These are phyloP conservation scores for Brachymystax lenok DNA, from an alignment of 2,797 vertebrate species.

Conservation along the genomic window DNA sequence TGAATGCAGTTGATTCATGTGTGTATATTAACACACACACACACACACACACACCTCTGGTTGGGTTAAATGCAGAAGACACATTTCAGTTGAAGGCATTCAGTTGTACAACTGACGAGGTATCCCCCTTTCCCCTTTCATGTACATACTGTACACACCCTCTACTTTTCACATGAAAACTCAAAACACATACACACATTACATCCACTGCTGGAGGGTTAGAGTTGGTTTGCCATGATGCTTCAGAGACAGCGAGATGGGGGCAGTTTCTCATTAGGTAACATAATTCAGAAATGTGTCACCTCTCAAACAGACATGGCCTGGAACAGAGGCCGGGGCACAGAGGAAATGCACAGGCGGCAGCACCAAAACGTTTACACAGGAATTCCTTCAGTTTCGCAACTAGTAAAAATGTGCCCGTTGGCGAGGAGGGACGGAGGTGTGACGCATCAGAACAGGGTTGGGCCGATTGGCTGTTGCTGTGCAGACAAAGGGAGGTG, in stretches of 20 bases:
- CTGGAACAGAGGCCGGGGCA: conserved; percentile 19
- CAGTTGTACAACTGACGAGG: too few relatives aligned
- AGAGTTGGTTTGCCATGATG: conserved; percentile 1
- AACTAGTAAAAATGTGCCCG: conserved; percentile 59
- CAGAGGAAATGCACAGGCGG: conserved; percentile 24
- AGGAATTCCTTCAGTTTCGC: conserved; percentile 45
- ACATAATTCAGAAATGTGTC: conserved; percentile 30
- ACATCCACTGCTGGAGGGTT: neutral
- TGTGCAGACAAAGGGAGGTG: neutral
- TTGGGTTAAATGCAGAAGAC: too few relatives aligned
- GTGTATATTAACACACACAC: too few relatives aligned
- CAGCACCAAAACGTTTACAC: conserved; percentile 19
- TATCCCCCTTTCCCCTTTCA: neutral
- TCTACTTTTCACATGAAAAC: too few relatives aligned
- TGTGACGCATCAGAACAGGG: conserved; percentile 52
- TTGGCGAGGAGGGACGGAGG: conserved; percentile 43
- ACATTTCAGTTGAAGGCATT: too few relatives aligned
- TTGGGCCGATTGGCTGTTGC: conserved; percentile 39
- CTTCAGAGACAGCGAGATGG: neutral
- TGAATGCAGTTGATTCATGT: too few relatives aligned
- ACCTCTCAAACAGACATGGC: conserved; percentile 31
- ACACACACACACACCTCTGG: too few relatives aligned
- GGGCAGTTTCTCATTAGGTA: conserved; percentile 23
- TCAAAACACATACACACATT: neutral
- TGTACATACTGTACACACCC: neutral